Evolutionary conservation across 2,797 vertebrate species (phyloP).

Genomic region (Choloepus didactylus): DNA sequence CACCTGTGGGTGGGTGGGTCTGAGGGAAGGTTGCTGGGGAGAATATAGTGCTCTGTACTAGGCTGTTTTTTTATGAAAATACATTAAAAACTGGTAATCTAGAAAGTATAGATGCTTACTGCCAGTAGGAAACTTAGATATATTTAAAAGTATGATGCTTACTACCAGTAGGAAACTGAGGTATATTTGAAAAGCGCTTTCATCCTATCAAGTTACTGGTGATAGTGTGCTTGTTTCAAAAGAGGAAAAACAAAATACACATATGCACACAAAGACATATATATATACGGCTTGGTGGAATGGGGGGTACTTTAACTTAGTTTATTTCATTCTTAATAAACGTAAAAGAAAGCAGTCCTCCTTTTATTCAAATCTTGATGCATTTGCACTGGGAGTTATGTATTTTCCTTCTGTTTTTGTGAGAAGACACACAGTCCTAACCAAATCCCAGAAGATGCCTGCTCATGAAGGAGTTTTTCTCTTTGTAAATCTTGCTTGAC

Average conservation of each 20-base stretch:
- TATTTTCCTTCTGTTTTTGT: not conserved
- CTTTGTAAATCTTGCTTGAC: conserved; percentile 20
- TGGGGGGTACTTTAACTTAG: not conserved
- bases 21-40: not conserved
- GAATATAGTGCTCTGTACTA: not conserved
- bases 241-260: not conserved
- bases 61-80: not conserved
- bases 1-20: not conserved
- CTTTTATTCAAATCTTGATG: not conserved
- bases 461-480: not conserved
- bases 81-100: not conserved
- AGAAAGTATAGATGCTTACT: not conserved
- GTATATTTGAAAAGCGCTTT: not conserved
- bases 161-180: not conserved
- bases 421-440: not conserved
- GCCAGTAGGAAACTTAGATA: not conserved
- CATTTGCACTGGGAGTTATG: not conserved
- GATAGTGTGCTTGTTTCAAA: not conserved
- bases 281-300: not conserved
- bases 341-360: not conserved
- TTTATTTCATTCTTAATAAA: conserved; percentile 1
- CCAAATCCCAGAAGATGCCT: not conserved
- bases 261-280: accelerated
- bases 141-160: not conserved
- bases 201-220: not conserved